Percentiles rank a stretch among this genome's conserved stretches.
phyloP scores from a whole-genome alignment of 1,140 invertebrate species.

The Propsilocerus akamusi region DNA sequence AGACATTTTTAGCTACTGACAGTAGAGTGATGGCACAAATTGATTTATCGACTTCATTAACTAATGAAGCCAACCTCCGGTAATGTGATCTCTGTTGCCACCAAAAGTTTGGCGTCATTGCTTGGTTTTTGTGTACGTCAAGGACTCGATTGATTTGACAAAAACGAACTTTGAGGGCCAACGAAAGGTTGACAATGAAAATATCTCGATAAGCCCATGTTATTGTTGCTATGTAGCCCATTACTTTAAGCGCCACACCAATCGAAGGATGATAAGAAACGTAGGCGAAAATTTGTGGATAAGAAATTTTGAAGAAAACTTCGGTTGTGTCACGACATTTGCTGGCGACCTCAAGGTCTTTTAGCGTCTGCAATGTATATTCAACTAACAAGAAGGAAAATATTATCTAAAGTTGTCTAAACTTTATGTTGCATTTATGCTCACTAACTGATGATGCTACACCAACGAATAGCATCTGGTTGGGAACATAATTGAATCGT shows the following conservation, averaged over 20 bases:
- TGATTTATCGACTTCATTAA: conserved; percentile 31
- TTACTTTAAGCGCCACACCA: conserved; percentile 21
- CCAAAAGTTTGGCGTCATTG: conserved; percentile 26
- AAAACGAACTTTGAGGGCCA: conserved; percentile 34
- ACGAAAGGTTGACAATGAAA: conserved; percentile 38
- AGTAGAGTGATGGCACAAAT: conserved; percentile 38
- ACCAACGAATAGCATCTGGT: conserved; percentile 16
- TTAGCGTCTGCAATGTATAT: conserved; percentile 20
- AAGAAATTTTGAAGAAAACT: conserved; percentile 15
- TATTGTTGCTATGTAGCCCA: conserved; percentile 43
- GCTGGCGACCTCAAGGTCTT: conserved; percentile 14
- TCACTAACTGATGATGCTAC: conserved; percentile 15
- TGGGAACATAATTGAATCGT: conserved; percentile 11
- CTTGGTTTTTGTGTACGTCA: conserved; percentile 27
- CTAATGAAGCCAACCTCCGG: conserved; percentile 32
- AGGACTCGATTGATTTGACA: conserved; percentile 32
- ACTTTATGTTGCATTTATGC: background rate
- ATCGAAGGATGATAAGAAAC: conserved; percentile 13
- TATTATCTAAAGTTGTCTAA: too few species aligned
- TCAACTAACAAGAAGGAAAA: too few species aligned
- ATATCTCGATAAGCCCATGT: conserved; percentile 48
- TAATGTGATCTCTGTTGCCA: conserved; percentile 32
- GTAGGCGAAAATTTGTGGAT: conserved; percentile 16
- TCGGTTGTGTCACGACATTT: conserved; percentile 14
- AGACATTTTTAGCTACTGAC: conserved; percentile 48